Evolutionary conservation across 2,113 vertebrate genomes (phyloP).

Genomic region (Peromyscus polionotus): DNA sequence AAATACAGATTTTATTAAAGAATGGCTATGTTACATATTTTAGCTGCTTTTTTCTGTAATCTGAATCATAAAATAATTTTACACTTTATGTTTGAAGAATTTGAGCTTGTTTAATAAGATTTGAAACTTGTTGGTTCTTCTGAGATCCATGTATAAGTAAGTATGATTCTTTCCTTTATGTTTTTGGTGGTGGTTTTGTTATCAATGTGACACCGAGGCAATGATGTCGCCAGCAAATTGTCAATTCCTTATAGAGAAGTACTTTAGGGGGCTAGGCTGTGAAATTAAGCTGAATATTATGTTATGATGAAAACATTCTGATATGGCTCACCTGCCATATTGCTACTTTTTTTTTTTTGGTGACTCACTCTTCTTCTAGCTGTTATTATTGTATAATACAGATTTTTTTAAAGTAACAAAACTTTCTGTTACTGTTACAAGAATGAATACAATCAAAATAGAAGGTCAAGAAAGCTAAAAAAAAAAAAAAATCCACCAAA

Average conservation of each 20-base stretch:
- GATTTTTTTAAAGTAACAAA: not conserved
- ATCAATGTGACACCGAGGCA: not conserved
- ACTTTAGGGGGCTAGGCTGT: not conserved
- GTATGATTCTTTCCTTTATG: not conserved
- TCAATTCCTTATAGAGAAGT: not conserved
- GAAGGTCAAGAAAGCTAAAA: not conserved
- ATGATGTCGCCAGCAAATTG: slow-evolving; percentile 16
- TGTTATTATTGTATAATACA: not conserved
- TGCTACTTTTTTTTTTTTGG: not conserved
- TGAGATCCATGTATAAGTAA: not conserved
- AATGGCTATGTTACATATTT: not conserved
- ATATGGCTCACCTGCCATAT: not conserved
- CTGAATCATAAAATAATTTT: slow-evolving; percentile 15
- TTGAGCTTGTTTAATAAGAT: slow-evolving; percentile 2
- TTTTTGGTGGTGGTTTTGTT: slow-evolving; percentile 10
- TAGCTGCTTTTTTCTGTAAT: slow-evolving; percentile 36
- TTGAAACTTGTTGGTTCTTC: slow-evolving; percentile 44
- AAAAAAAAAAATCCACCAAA: too few species aligned
- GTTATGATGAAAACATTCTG: slow-evolving; percentile 13
- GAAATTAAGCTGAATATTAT: slow-evolving; percentile 34
- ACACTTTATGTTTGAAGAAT: slow-evolving; percentile 38
- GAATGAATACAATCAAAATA: not conserved
- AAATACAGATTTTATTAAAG: not conserved
- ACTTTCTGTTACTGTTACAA: slow-evolving; percentile 23
- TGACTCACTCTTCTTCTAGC: not conserved